Evolutionary conservation across 2,888 invertebrate genomes (phyloP), one percentile per base, ranked within the genome.

Genomic region (Idaea aversata): DNA sequence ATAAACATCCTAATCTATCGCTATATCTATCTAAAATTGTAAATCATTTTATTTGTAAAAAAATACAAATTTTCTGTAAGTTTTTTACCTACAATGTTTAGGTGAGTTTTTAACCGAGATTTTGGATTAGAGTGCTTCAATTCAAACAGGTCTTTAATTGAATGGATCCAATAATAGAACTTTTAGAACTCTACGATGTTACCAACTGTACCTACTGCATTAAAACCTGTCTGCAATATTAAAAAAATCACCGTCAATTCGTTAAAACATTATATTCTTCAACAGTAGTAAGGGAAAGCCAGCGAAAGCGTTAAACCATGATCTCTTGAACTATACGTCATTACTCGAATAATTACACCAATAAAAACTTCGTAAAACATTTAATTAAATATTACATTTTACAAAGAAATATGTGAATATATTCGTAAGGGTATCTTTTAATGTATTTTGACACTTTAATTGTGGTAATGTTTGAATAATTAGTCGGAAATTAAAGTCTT

Each of bases 261-360:
- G 10, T 47, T 13, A 47, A 47, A 47, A 47, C 25, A 71, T 72
- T 68, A 66, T 63, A 67, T 67, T 70, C 71, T 69, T 68, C 63
- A 57, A 61, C 63, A 68, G 61, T 61, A 16, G 6, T 16, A 57
- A 62, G 74, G 62, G 74, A 74, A 72, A 74, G 74, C 68, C 34
- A 25, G 70, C 67, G 74, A 74, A 74, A 74, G 74, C 70, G 67
- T 63, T 67, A 66, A 47, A 65, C 72, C 62, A 61, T 72, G 74
- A 74, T 74, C 74, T 74, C 61, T 71, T 74, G 72, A 72, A 70
- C 72, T 58, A 61, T 47, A 16, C 57, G 63, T 62, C 70, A 66
- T 72, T 71, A 69, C 62, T 64, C 64, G 36, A 70, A 72, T 70
- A 69, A 70, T 57, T 36, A 63, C 63, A 60, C 63, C 65, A 68